Conservation (phyloP, 2,113 vertebrate genomes). For the Anser cygnoides region DNA sequence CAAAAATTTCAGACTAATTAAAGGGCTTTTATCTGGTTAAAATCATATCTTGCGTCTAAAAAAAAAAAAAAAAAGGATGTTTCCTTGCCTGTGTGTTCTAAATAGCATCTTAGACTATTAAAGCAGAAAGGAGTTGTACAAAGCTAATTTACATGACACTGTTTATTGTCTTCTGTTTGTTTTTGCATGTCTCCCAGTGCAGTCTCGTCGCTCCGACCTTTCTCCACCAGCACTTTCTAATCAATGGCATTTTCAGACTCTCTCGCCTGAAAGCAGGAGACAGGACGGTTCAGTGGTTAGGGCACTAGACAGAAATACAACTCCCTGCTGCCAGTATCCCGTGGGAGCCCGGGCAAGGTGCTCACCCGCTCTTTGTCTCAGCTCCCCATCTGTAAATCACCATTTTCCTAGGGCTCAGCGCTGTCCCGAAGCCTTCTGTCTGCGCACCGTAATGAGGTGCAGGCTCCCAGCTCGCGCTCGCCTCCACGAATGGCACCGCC, state of each 20-base stretch:
- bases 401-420: background rate
- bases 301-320: constrained; percentile 7
- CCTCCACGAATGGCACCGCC: background rate
- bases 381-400: background rate
- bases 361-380: background rate
- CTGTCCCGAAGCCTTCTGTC: background rate
- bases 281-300: constrained; percentile 18
- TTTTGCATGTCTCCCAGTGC: constrained; percentile 57
- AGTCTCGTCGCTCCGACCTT: constrained; percentile 24
- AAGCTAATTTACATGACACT: background rate
- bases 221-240: constrained; percentile 32
- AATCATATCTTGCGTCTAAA: background rate
- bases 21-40: constrained; percentile 40
- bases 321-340: background rate
- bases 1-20: constrained; percentile 61
- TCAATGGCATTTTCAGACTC: constrained; percentile 42
- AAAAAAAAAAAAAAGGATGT: background rate
- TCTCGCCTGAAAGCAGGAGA: constrained; percentile 28
- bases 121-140: background rate
- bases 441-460: background rate
- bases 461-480: background rate
- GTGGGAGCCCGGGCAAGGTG: background rate
- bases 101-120: constrained; percentile 1
- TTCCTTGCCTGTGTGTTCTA: background rate
- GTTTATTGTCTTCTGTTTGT: background rate